phyloP scores from a whole-genome alignment of 1,140 invertebrate species.

The Probaryconus sp. region DNA sequence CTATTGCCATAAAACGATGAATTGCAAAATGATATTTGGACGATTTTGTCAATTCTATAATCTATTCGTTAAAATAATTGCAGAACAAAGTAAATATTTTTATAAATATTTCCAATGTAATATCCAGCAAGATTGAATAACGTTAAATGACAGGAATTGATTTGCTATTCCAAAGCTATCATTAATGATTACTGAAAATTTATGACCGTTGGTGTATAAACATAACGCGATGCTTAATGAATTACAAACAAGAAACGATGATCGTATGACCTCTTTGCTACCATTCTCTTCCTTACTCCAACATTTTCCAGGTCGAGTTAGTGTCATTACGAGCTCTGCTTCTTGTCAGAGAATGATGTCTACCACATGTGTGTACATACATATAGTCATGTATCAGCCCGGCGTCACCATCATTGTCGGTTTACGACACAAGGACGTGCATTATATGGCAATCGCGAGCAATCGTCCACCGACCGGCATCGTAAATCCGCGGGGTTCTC shows the following conservation, averaged over 20 bases:
- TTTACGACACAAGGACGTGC: slow-evolving; percentile 78
- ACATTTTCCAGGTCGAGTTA: slow-evolving; percentile 47
- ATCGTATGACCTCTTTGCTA: slow-evolving; percentile 26
- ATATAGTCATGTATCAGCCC: slow-evolving; percentile 40
- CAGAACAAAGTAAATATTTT: too few species aligned
- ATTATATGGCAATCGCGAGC: slow-evolving; percentile 75
- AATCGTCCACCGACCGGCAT: slow-evolving; percentile 75
- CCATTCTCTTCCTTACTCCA: slow-evolving; percentile 28
- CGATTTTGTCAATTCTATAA: too few species aligned
- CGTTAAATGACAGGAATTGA: too few species aligned
- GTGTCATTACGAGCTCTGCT: slow-evolving; percentile 57
- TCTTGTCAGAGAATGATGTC: slow-evolving; percentile 54
- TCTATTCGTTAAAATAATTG: too few species aligned
- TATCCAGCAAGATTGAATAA: too few species aligned
- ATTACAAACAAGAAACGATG: slow-evolving; percentile 59
- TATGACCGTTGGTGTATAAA: slow-evolving; percentile 6
- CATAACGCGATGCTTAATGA: slow-evolving; percentile 35
- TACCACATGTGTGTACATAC: slow-evolving; percentile 58
- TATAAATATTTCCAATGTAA: too few species aligned
- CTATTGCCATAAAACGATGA: too few species aligned
- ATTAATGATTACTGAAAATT: slow-evolving; percentile 3
- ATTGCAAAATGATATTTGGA: too few species aligned
- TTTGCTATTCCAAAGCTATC: not conserved
- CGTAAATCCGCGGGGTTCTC: slow-evolving; percentile 76
- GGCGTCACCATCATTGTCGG: slow-evolving; percentile 67